Base-by-base conservation (phyloP, 2,888 invertebrate species). In the Yponomeuta sedellus region DNA sequence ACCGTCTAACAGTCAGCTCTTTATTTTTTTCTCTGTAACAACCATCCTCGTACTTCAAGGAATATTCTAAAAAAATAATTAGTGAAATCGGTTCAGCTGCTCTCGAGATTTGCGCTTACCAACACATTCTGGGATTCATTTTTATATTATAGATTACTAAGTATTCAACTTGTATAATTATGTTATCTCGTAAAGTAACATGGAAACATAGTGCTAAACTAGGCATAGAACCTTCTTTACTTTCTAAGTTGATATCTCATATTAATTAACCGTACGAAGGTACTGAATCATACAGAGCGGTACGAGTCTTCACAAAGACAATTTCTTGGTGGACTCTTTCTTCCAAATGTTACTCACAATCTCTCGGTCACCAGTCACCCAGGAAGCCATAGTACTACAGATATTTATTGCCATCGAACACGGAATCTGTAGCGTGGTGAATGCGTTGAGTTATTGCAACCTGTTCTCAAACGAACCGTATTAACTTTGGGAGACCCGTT, bases 391-490 rank as follows among this genome's bases (percentile, higher is more conserved):
- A 52, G 44, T 16, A 16, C 44, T 16, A 52, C 16, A 52, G 44
- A 59, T 19, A 63, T 63, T 63, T 63, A 63, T 63, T 12, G 44
- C 63, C 44, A 10, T 20, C 44, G 44, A 40, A 44, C 63, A 63
- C 63, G 63, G 22, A 44, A 44, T 44, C 44, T 12, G 44, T 63
- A 40, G 22, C 63, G 40, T 10, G 19, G 63, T 22, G 22, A 59
- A 59, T 22, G 59, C 22, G 59, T 22, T 20, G 20, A 25, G 16
- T 52, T 52, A 52, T 52, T 5, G 44, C 44, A 62, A 62, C 34
- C 62, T 62, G 62, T 62, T 59, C 22, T 19, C n/a, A 19, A n/a
- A n/a, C n/a, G 57, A 19, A n/a, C 25, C 25, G 16, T 20, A 57
- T 20, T 19, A n/a, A 58, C 22, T 58, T 58, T 58, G 58, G 20